Conservation (phyloP, 2,113 vertebrate genomes). For the Apus apus region DNA sequence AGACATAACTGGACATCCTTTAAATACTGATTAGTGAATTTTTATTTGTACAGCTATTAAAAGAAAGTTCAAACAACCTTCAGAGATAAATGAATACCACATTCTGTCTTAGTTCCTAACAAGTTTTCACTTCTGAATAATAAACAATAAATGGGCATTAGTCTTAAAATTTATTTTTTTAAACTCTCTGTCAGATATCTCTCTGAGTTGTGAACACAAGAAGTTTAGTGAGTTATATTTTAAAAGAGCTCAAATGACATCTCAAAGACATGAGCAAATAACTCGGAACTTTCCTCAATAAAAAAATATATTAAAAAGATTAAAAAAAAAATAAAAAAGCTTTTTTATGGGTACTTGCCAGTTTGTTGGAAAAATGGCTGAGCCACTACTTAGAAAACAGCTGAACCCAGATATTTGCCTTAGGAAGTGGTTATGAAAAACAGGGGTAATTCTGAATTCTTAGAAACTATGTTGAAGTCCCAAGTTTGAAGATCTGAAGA, state of each 20-base stretch:
- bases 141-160: slow-evolving; percentile 32
- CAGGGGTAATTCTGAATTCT: background rate
- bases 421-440: background rate
- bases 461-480: background rate
- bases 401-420: background rate
- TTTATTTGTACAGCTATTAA: background rate
- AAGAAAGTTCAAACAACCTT: background rate
- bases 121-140: slow-evolving; percentile 27
- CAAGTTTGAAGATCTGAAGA: background rate
- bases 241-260: background rate
- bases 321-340: too few relatives aligned
- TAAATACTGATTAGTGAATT: background rate
- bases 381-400: background rate
- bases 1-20: background rate
- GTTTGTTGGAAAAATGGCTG: background rate
- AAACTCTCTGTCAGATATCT: background rate
- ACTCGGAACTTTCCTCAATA: background rate
- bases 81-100: background rate
- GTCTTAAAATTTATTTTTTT: slow-evolving; percentile 12
- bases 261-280: background rate
- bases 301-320: too few relatives aligned
- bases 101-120: background rate
- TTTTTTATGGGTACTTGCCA: background rate
- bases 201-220: background rate
- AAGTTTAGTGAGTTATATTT: background rate